A percentile compares a stretch with the other conserved stretches of the same genome.
Evolutionary conservation across 2,113 vertebrate genomes (phyloP).

Genomic region (Xiphias gladius): DNA sequence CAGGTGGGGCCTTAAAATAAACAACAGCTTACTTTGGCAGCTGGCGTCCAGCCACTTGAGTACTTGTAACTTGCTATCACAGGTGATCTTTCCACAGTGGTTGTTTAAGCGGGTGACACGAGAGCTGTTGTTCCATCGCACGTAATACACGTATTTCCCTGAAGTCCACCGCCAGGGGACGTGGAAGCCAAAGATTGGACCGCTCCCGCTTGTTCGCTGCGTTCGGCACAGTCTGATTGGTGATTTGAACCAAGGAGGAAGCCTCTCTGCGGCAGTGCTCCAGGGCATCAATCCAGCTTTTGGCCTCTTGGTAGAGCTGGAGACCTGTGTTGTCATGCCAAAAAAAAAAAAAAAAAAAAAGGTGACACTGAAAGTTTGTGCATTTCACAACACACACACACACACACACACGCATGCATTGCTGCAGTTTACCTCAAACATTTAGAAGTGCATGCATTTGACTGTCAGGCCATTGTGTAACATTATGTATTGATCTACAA

Average conservation of each 20-base stretch:
- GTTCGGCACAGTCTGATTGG: accelerated
- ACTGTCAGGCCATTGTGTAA: too few species aligned
- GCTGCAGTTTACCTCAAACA: too few species aligned
- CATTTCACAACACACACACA: background rate
- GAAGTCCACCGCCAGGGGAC: slow-evolving; percentile 1
- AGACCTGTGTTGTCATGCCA: background rate
- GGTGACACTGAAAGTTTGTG: background rate
- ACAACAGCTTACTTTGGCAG: slow-evolving; percentile 16
- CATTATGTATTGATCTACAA: too few species aligned
- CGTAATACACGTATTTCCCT: accelerated
- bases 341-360: too few species aligned
- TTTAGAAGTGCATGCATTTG: too few species aligned
- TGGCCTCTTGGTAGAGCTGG: accelerated
- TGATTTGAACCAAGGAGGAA: background rate
- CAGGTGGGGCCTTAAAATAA: background rate
- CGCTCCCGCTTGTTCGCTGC: accelerated
- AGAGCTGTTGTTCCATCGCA: background rate
- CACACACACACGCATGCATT: too few species aligned
- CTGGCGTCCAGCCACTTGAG: accelerated
- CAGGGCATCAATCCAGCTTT: slow-evolving; percentile 28
- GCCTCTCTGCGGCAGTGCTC: accelerated
- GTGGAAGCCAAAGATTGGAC: background rate
- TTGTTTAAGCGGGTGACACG: background rate
- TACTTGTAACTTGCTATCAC: accelerated
- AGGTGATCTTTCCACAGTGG: slow-evolving; percentile 45